Evolutionary conservation across 2,797 vertebrate species (phyloP), one percentile per base, ranked within the genome.

Genomic region (Danionella dracula): DNA sequence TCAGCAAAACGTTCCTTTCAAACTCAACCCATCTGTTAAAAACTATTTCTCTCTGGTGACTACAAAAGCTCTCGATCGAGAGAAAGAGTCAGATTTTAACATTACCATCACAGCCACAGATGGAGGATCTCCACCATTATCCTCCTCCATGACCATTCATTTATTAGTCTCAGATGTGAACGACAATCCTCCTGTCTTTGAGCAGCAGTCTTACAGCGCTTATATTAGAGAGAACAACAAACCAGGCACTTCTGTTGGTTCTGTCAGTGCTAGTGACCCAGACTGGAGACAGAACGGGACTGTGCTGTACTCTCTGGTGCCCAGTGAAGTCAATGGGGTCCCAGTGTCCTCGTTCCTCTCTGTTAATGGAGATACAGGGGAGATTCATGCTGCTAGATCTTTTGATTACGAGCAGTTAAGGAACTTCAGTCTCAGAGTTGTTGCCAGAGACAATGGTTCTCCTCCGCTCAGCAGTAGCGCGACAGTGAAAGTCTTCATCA

Each of bases 351-450:
- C 85, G 0, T 70, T 57, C 23, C 5, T 79, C 48, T 75, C 70
- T 29, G 46, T 78, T 59, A 76, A 78, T 29, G 53, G 58, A 16
- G 81, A 74, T 8, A 79, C 65, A 9, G 23, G 23, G 23, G 23
- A 27, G 23, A 67, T 81, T 63, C 73, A 75, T 49, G 68, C 23
- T 27, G 23, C 74, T 5, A 72, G 49, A 41, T 68, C 76, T 6
- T 77, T 76, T 71, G 84, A 86, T 73, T 87, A 86, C 48, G 86
- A 86, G 41, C 78, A 82, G 15, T 70, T 85, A 2, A 66, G 2
- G 15, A 71, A 80, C 38, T 74, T 87, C 27, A 71, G 79, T 16
- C 27, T 86, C 1, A 63, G 42, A 8, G 81, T 87, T 45, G 75
- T 66, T 8, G 83, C 82, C 11, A 66, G 19, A 42, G 32, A 35